A percentile compares a stretch with the other conserved stretches of the same genome.
Conservation (phyloP, 2,888 invertebrate genomes). For the Melieria crassipennis region DNA sequence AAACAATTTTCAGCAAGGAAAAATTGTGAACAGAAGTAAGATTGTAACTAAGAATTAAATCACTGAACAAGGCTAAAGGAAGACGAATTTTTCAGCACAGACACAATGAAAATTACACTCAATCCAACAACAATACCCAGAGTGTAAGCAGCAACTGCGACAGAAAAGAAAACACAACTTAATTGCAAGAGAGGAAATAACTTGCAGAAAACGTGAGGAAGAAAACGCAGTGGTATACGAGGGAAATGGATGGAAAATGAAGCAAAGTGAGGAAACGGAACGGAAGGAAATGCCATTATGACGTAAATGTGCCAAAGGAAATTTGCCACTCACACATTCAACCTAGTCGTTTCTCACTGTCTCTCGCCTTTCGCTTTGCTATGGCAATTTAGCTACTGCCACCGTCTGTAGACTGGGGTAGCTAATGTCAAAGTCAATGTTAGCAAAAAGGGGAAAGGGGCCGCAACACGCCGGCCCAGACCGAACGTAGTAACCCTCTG, state of each 20-base stretch:
- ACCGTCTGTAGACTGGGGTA: background rate
- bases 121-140: background rate
- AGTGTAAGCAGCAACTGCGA: background rate
- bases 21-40: background rate
- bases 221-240: background rate
- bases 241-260: too few species aligned
- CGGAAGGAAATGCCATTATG: conserved; percentile 11
- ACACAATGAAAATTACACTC: conserved; percentile 2
- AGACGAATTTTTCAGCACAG: background rate
- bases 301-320: conserved; percentile 12
- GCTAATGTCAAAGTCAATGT: conserved; percentile 10
- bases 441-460: background rate
- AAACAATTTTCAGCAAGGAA: background rate
- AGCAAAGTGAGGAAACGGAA: background rate
- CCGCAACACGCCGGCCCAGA: background rate
- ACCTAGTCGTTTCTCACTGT: too few species aligned
- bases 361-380: too few species aligned
- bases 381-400: too few species aligned
- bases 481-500: background rate
- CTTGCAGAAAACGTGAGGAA: background rate
- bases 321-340: background rate
- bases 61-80: background rate
- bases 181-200: conserved; percentile 8
- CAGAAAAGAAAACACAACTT: background rate
- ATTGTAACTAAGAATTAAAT: background rate